Evolutionary conservation across 2,888 invertebrate species (phyloP), one percentile per base, ranked within the genome.

Genomic region (Terebella lapidaria): DNA sequence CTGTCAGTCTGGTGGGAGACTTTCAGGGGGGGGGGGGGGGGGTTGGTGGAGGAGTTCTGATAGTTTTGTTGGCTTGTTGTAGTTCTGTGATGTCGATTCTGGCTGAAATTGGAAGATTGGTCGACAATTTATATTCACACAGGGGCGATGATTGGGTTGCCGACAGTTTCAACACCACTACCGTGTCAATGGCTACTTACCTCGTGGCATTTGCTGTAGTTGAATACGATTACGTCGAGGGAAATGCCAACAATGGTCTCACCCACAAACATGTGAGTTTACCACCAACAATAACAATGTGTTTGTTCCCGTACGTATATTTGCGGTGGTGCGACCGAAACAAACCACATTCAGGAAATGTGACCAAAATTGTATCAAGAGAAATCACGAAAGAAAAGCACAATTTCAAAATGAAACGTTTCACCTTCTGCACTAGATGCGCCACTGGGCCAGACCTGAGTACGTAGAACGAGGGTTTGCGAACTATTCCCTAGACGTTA

Each of bases 401-500:
- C n/a, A 35, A 15, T 35, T 10, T 35, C 42, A 35, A 35, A 10
- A 35, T 35, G n/a, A n/a, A n/a, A n/a, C n/a, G n/a, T n/a, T n/a
- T n/a, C n/a, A n/a, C n/a, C n/a, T n/a, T n/a, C n/a, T n/a, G n/a
- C n/a, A n/a, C n/a, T n/a, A n/a, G n/a, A n/a, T n/a, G n/a, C 5
- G 55, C 10, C 29, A 55, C 55, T 55, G 55, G 55, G 10, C 55
- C 15, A 4, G 55, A 15, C 55, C 18, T 10, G 55, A 55, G 35
- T 55, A 30, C 55, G 35, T 55, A 30, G 30, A 28, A 4, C 15
- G 47, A 4, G 56, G 56, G n/a, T 47, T 91, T 76, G 88, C 89
- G 3, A 78, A 84, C 42, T 93, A 89, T 79, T 90, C 93, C 2
- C 83, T 87, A 65, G 84, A 86, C 3, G 85, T 88, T 60, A 92